These are phyloP conservation scores for Acanthacorydalis orientalis DNA, from an alignment of 2,888 invertebrate genomes.

Conservation along the genomic window DNA sequence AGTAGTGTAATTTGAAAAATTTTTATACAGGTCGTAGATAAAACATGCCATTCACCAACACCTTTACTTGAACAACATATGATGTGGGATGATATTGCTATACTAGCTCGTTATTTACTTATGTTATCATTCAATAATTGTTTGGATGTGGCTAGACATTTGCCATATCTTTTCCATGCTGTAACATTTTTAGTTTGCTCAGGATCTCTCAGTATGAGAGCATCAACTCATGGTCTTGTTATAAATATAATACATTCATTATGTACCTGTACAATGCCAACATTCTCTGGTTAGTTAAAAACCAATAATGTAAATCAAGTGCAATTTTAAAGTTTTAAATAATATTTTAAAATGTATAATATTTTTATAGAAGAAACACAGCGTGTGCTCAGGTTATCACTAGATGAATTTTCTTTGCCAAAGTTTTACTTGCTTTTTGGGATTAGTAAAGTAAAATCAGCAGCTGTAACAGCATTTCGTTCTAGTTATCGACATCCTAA, in stretches of 20 bases:
- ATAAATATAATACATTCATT: slow-evolving; percentile 97
- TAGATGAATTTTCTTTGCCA: slow-evolving; percentile 92
- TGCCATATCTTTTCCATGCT: slow-evolving; percentile 93
- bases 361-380: slow-evolving; percentile 66
- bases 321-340: background rate
- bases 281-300: slow-evolving; percentile 44
- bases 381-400: slow-evolving; percentile 72
- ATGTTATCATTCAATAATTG: slow-evolving; percentile 99
- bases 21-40: slow-evolving; percentile 52
- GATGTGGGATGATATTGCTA: slow-evolving; percentile 98
- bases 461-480: slow-evolving; percentile 92
- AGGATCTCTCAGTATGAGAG: slow-evolving; percentile 87
- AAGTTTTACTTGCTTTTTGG: slow-evolving; percentile 96
- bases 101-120: slow-evolving; percentile 82
- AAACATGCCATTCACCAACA: slow-evolving; percentile 89
- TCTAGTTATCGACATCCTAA: slow-evolving; percentile 69
- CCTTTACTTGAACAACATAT: slow-evolving; percentile 75
- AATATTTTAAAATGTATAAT: background rate
- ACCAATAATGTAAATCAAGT: too few relatives aligned
- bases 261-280: slow-evolving; percentile 89
- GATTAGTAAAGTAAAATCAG: slow-evolving; percentile 94
- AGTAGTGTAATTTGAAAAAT: background rate
- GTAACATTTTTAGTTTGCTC: slow-evolving; percentile 92
- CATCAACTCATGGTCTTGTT: slow-evolving; percentile 92
- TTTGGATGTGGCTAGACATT: slow-evolving; percentile 85